These are phyloP conservation scores for Tamias sibiricus DNA, from an alignment of 2,113 vertebrate genomes.

Conservation along the genomic window DNA sequence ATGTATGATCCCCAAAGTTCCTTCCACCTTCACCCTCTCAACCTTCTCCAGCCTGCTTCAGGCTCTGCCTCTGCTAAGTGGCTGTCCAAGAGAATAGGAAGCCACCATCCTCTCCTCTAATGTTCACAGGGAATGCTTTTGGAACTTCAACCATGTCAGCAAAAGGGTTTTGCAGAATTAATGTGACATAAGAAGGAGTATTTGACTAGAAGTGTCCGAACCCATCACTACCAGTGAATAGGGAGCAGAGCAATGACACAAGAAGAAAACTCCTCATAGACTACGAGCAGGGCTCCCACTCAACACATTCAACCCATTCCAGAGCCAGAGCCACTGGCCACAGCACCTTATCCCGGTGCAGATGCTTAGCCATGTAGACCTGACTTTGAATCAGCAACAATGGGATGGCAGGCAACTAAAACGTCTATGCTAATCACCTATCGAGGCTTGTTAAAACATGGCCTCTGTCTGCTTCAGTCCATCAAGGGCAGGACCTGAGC, in stretches of 20 bases:
- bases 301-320: not conserved
- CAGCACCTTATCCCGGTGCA: not conserved
- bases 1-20: too few relatives aligned
- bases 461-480: not conserved
- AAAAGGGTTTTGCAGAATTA: not conserved
- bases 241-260: not conserved
- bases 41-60: too few relatives aligned
- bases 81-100: too few relatives aligned
- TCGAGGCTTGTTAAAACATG: not conserved
- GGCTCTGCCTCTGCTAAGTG: not conserved
- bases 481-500: not conserved
- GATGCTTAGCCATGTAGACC: too few relatives aligned
- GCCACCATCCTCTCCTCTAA: not conserved
- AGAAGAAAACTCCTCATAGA: not conserved
- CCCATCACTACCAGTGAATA: not conserved
- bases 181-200: not conserved
- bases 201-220: not conserved
- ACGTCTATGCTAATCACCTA: not conserved
- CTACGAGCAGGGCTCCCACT: too few relatives aligned
- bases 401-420: rapidly evolving
- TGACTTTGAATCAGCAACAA: not conserved
- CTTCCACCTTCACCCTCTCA: rapidly evolving
- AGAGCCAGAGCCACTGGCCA: not conserved
- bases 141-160: not conserved
- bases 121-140: not conserved